phyloP scores from a whole-genome alignment of 2,113 vertebrate species.

The Pelodiscus sinensis region DNA sequence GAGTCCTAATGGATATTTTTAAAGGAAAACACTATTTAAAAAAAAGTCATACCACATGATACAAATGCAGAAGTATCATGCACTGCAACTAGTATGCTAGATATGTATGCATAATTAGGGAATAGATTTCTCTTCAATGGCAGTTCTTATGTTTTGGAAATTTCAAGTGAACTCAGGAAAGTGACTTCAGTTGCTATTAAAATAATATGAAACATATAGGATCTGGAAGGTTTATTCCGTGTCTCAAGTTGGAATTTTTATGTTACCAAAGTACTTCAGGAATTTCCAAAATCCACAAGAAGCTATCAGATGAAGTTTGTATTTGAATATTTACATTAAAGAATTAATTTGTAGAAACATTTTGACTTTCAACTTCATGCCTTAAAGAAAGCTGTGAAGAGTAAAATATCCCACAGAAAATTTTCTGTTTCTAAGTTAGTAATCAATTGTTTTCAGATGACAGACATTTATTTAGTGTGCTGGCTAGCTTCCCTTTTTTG shows the following conservation, averaged over 20 bases:
- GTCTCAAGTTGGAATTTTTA: neutral
- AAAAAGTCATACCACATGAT: neutral
- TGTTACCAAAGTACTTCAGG: neutral
- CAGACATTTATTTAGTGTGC: neutral
- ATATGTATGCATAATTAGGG: neutral
- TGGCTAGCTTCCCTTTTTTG: neutral
- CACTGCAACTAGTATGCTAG: neutral
- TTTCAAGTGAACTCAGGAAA: neutral
- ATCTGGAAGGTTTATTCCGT: neutral
- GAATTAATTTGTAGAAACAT: neutral
- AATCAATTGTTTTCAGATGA: constrained; percentile 4
- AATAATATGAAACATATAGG: neutral
- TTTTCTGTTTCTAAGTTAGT: neutral
- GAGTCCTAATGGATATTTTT: neutral
- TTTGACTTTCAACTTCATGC: neutral
- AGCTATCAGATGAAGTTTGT: neutral
- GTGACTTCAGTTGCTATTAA: neutral
- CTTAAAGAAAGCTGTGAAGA: neutral
- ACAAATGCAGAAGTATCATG: neutral
- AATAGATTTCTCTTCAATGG: neutral
- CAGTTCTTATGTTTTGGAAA: neutral
- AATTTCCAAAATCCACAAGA: neutral
- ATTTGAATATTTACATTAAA: neutral
- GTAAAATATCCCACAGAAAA: neutral
- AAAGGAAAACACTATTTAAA: neutral